A percentile compares a stretch with the other conserved stretches of the same genome.
phyloP scores from a whole-genome alignment of 1,140 invertebrate species.

The Periplaneta americana region DNA sequence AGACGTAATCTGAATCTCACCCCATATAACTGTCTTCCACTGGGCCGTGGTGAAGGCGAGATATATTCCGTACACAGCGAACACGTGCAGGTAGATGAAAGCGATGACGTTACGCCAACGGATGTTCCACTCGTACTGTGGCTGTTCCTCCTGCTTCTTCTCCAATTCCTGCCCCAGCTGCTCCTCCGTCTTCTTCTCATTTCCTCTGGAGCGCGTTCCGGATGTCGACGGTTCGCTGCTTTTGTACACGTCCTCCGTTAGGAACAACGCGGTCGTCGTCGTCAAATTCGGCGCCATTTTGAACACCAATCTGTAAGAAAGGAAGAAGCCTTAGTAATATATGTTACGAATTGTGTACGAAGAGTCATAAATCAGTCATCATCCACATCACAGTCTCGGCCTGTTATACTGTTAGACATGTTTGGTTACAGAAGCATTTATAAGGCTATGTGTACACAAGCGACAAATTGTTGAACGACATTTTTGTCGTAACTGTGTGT shows the following conservation, averaged over 20 bases:
- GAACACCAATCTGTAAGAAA: background rate
- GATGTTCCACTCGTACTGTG: slow-evolving; percentile 51
- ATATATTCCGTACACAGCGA: slow-evolving; percentile 56
- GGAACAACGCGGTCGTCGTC: slow-evolving; percentile 29
- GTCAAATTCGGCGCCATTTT: slow-evolving; percentile 43
- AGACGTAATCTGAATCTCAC: slow-evolving; percentile 42
- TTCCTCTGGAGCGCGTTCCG: background rate
- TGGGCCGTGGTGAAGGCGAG: slow-evolving; percentile 44
- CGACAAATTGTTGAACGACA: too few species aligned
- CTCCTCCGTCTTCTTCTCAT: background rate
- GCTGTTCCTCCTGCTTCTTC: background rate
- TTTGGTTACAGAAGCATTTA: too few species aligned
- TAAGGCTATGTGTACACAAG: too few species aligned
- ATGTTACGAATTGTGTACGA: too few species aligned
- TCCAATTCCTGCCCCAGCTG: slow-evolving; percentile 3
- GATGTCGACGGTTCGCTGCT: background rate
- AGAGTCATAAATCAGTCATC: too few species aligned
- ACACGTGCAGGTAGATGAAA: slow-evolving; percentile 56
- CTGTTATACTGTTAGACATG: too few species aligned
- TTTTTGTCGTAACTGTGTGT: too few species aligned
- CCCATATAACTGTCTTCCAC: slow-evolving; percentile 42
- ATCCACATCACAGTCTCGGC: too few species aligned
- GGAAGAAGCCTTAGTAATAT: too few species aligned
- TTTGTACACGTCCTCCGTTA: background rate
- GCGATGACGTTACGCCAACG: slow-evolving; percentile 67